Base-by-base conservation (phyloP, 2,113 vertebrate species). In the Sterrhoptilus dennistouni region DNA sequence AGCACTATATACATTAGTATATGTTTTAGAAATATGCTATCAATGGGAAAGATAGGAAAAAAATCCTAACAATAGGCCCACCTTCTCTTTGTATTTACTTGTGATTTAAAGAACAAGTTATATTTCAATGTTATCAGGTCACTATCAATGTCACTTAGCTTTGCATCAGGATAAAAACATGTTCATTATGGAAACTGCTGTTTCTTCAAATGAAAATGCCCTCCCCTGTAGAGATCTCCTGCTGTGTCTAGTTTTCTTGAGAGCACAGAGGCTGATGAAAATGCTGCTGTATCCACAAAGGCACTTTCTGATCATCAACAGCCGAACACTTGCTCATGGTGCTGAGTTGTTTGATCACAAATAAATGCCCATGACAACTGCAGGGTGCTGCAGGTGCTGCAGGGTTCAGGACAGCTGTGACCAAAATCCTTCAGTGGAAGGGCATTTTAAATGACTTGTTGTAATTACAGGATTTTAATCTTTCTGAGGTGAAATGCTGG, bases 141-240 rank as follows among this genome's bases (percentile, higher is more conserved):
- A 81, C 56, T 81, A 61, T 40, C 25, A 27, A 49, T 68, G n/a
- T 72, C 89, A 91, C 27, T 36, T 45, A 92, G 14, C 38, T 96
- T 83, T 85, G 65, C 54, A 78, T 63, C 54, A 66, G 44, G 61
- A 78, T 71, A 65, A 68, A 68, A 82, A 82, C 86, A 83, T 18
- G 56, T 83, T 97, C 47, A 87, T 96, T 97, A 96, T 0, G 6
- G 52, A 83, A 96, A 84, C 11, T 56, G 50, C 35, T 72, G 56
- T 40, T 86, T 92, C 68, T 79, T 64, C 72, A 95, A 91, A 96
- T 88, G 86, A 96, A 96, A 96, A 92, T 27, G 27, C 11, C 12
- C 8, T 74, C 50, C 27, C 49, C 54, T 49, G 28, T 14, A 60
- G 93, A 85, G 52, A 35, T 10, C 81, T 5, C 66, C 59, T 77